Conservation (phyloP, 2,113 vertebrate species). For the Leptobrachium ailaonicum region DNA sequence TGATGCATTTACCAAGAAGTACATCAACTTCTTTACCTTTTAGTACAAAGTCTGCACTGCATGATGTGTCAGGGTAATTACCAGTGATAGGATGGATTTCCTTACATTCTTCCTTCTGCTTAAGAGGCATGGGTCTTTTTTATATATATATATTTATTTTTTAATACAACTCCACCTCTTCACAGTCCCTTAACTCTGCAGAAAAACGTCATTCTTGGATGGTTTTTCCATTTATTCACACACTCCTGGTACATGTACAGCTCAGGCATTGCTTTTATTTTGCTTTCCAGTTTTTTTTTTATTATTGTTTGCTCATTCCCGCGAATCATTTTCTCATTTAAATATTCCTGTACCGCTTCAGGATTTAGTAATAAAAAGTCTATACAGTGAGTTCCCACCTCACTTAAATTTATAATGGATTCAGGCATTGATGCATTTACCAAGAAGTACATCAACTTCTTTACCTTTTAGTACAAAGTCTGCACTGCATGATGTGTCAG, state of each 20-base stretch:
- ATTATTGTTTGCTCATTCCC: conserved; percentile 41
- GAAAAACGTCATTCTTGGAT: not conserved
- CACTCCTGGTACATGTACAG: not conserved
- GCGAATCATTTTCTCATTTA: conserved; percentile 57
- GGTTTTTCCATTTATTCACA: conserved; percentile 43
- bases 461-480: conserved; percentile 66
- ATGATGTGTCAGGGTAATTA: conserved; percentile 73
- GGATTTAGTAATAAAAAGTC: conserved; percentile 49
- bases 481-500: conserved; percentile 71
- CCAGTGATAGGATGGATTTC: conserved; percentile 66
- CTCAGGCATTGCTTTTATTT: not conserved
- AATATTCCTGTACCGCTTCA: conserved; percentile 46
- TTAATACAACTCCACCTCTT: not conserved
- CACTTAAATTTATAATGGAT: conserved; percentile 65
- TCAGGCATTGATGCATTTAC: conserved; percentile 69
- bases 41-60: conserved; percentile 68
- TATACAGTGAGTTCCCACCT: conserved; percentile 61
- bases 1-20: conserved; percentile 67
- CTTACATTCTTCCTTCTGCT: conserved; percentile 55
- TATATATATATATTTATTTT: too few relatives aligned
- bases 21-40: conserved; percentile 67
- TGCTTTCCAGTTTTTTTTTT: not conserved
- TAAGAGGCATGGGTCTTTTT: conserved; percentile 59
- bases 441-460: conserved; percentile 65
- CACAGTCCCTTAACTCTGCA: not conserved